Evolutionary conservation across 1,140 invertebrate species (phyloP).

Genomic region (Lepidurus arcticus): DNA sequence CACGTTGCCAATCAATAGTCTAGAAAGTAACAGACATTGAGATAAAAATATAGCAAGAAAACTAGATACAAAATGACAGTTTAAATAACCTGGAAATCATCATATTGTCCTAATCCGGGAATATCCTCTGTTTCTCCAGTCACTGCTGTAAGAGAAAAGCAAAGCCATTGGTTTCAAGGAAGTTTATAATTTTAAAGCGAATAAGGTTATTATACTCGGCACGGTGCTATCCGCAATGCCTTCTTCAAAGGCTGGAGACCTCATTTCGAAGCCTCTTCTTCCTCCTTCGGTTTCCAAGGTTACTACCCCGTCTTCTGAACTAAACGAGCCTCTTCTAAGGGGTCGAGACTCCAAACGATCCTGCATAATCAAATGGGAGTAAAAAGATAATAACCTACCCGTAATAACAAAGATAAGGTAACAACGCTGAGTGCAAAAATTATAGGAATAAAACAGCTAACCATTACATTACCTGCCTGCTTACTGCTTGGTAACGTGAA

Average conservation of each 20-base stretch:
- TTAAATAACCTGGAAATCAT: slow-evolving; percentile 77
- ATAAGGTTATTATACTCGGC: background rate
- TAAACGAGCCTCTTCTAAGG: slow-evolving; percentile 20
- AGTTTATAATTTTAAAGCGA: background rate
- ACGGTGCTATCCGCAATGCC: background rate
- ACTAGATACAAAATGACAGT: background rate
- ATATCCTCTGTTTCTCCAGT: slow-evolving; percentile 20
- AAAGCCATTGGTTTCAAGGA: background rate
- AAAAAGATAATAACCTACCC: background rate
- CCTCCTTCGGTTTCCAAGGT: slow-evolving; percentile 13
- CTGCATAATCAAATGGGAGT: background rate
- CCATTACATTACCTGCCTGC: slow-evolving; percentile 27
- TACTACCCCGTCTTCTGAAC: slow-evolving; percentile 16
- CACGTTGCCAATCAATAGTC: slow-evolving; percentile 98
- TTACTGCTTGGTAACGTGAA: slow-evolving; percentile 25
- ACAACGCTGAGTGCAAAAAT: background rate
- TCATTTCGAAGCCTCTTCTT: slow-evolving; percentile 1
- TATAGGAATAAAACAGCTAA: background rate
- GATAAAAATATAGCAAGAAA: background rate
- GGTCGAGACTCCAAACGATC: slow-evolving; percentile 24
- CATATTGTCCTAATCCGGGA: slow-evolving; percentile 88
- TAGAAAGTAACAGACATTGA: background rate
- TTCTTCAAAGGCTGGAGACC: slow-evolving; percentile 16
- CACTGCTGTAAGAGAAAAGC: background rate
- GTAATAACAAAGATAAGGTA: background rate